A percentile compares a stretch with the other conserved stretches of the same genome.
Conservation (phyloP, 2,888 invertebrate genomes). For the Actias luna region DNA sequence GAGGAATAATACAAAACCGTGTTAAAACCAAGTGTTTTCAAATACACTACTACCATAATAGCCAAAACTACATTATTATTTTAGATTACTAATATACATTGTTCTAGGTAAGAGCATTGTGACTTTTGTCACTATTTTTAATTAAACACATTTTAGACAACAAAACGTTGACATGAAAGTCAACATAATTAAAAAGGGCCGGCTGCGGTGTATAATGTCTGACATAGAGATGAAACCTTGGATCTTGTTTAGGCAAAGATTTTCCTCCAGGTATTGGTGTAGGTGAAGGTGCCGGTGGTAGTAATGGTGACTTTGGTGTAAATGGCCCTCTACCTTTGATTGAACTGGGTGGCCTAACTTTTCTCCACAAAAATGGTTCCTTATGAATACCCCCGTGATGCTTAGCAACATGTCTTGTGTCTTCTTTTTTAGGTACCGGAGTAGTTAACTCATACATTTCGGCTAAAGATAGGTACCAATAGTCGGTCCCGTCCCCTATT, state of each 20-base stretch:
- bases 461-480: constrained; percentile 75
- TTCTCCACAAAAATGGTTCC: constrained; percentile 70
- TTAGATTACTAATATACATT: not conserved
- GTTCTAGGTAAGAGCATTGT: constrained; percentile 22
- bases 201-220: constrained; percentile 69
- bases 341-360: constrained; percentile 39
- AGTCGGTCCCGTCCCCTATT: constrained; percentile 71
- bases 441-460: constrained; percentile 73
- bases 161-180: constrained; percentile 66
- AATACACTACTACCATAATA: constrained; percentile 25
- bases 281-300: constrained; percentile 46
- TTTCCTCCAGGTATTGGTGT: constrained; percentile 42
- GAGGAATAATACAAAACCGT: constrained; percentile 63
- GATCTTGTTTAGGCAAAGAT: constrained; percentile 47
- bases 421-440: constrained; percentile 33
- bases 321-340: constrained; percentile 60
- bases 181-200: constrained; percentile 66
- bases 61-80: not conserved
- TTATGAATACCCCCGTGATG: constrained; percentile 63
- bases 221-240: constrained; percentile 67
- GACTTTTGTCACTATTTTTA: constrained; percentile 48
- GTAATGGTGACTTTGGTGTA: constrained; percentile 35
- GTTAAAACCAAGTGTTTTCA: constrained; percentile 51
- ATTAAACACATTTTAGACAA: constrained; percentile 57
- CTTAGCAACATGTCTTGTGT: constrained; percentile 49